Percentiles rank a stretch among this genome's conserved stretches.
Evolutionary conservation across 2,113 vertebrate genomes (phyloP).

Genomic region (Leucoraja erinaceus): DNA sequence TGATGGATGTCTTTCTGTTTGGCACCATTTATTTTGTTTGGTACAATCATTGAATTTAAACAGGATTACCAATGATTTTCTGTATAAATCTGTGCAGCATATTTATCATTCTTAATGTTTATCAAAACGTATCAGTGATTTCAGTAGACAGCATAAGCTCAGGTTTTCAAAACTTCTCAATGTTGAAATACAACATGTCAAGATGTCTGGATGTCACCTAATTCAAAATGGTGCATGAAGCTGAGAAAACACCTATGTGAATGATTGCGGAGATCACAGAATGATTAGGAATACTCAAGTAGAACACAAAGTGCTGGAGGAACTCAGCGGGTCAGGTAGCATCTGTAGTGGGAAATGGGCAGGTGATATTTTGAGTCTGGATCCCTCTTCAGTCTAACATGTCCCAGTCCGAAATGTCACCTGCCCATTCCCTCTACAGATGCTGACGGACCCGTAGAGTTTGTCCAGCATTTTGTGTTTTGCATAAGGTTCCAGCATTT

Average conservation of each 20-base stretch:
- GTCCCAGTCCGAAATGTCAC: too few species aligned
- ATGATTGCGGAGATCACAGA: too few species aligned
- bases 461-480: too few species aligned
- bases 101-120: background rate
- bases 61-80: background rate
- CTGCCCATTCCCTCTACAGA: too few species aligned
- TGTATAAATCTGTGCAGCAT: background rate
- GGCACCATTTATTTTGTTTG: background rate
- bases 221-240: background rate
- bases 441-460: too few species aligned
- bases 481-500: background rate
- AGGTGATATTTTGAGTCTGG: too few species aligned
- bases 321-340: too few species aligned
- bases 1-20: background rate
- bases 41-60: background rate
- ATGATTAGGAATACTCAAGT: background rate
- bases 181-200: background rate
- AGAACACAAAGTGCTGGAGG: too few species aligned
- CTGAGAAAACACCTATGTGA: background rate
- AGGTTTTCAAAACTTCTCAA: too few species aligned
- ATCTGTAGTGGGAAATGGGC: too few species aligned
- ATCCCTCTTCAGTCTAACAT: too few species aligned
- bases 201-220: background rate
- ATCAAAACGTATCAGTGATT: background rate
- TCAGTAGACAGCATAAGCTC: too few species aligned